phyloP scores from a whole-genome alignment of 2,797 vertebrate genomes.

The Chaetodon trifasciatus region DNA sequence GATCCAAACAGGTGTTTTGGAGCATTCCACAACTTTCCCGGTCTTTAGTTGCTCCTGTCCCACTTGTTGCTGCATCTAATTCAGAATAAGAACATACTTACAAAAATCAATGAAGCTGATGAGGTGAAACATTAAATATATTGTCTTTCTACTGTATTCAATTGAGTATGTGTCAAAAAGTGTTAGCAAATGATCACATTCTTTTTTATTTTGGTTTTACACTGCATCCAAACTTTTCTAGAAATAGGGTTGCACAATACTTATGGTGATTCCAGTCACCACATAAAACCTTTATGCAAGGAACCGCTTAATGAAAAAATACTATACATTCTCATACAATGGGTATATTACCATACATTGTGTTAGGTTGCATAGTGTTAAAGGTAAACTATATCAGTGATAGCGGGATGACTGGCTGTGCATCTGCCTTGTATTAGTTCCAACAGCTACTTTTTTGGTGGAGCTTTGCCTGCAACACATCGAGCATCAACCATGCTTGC shows the following conservation, averaged over 20 bases:
- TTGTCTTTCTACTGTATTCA: too few species aligned
- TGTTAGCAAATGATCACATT: too few species aligned
- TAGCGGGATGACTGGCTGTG: constrained; percentile 15
- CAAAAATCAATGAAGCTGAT: too few species aligned
- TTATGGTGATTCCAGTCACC: constrained; percentile 65
- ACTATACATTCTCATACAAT: constrained; percentile 57
- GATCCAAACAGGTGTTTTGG: too few species aligned
- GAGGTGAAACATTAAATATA: too few species aligned
- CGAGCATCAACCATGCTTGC: not conserved
- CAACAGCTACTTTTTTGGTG: constrained; percentile 1
- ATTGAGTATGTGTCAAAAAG: too few species aligned
- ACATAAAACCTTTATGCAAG: constrained; percentile 73
- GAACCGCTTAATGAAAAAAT: constrained; percentile 45
- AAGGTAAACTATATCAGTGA: constrained; percentile 35
- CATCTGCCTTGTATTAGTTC: constrained; percentile 11
- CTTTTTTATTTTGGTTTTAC: too few species aligned
- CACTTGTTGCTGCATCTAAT: too few species aligned
- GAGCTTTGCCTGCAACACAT: constrained; percentile 32
- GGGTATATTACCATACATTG: constrained; percentile 47
- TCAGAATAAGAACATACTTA: too few species aligned
- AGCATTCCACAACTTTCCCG: too few species aligned
- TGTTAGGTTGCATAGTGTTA: constrained; percentile 39
- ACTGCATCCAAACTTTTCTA: too few species aligned
- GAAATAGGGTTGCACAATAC: not conserved
- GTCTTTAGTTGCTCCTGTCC: too few species aligned